phyloP scores from a whole-genome alignment of 2,113 vertebrate genomes.

The Donacobius atricapilla region DNA sequence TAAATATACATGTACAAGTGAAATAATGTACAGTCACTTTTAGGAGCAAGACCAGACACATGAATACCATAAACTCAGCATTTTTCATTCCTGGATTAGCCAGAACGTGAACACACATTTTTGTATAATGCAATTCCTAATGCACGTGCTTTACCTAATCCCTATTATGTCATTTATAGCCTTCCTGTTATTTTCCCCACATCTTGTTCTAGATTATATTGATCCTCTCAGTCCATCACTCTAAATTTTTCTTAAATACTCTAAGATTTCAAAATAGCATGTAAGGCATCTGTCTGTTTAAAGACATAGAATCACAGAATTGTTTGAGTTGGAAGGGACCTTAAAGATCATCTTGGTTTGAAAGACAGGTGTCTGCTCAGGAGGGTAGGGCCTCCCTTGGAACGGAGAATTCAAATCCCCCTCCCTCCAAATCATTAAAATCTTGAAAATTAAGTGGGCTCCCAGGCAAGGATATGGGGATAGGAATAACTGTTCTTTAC shows the following conservation, averaged over 20 bases:
- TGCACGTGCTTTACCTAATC: not conserved
- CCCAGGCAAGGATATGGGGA: no score
- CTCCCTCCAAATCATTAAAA: no score
- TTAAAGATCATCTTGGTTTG: no score
- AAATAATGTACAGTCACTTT: not conserved
- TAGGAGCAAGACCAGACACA: not conserved
- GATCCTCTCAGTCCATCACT: not conserved
- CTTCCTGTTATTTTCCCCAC: not conserved
- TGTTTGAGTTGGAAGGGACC: not conserved
- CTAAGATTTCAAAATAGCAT: not conserved
- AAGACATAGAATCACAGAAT: not conserved
- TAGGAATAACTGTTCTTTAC: no score
- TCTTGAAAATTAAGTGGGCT: no score
- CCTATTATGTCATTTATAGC: not conserved
- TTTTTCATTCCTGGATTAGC: not conserved
- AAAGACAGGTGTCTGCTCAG: no score
- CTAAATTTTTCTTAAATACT: not conserved
- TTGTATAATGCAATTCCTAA: not conserved
- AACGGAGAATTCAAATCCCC: no score
- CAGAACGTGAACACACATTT: rapidly evolving
- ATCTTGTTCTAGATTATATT: not conserved
- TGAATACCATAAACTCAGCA: not conserved
- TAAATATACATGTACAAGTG: not conserved
- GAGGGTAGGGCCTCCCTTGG: no score
- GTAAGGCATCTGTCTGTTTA: not conserved